Conservation (phyloP, 2,888 invertebrate species). For the Mesochorus sp. region DNA sequence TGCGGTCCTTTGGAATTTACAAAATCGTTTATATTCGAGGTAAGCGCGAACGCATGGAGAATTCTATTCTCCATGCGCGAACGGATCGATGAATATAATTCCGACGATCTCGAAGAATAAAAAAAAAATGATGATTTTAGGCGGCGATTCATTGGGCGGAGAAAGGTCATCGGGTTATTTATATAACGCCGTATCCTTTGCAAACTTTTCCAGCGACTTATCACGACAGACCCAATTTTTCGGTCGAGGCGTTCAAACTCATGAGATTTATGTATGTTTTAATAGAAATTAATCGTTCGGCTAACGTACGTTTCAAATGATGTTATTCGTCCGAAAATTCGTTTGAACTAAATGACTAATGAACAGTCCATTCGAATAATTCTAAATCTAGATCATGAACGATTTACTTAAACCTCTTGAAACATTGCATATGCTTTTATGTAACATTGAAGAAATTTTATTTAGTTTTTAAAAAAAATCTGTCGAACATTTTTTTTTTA, state of each 20-base stretch:
- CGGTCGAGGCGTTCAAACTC: slow-evolving; percentile 71
- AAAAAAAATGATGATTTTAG: slow-evolving; percentile 63
- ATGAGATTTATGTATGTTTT: slow-evolving; percentile 79
- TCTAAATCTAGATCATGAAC: no score
- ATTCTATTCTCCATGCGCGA: neutral
- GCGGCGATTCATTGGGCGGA: slow-evolving; percentile 78
- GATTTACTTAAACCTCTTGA: no score
- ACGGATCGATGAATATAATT: neutral
- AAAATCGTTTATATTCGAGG: slow-evolving; percentile 76
- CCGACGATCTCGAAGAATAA: neutral
- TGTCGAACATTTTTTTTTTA: no score
- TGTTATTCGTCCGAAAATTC: no score
- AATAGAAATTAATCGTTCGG: no score
- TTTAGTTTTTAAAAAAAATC: no score
- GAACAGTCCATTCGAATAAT: no score
- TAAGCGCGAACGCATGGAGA: slow-evolving; percentile 46
- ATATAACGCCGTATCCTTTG: slow-evolving; percentile 72
- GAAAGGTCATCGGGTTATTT: slow-evolving; percentile 75
- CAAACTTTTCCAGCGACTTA: slow-evolving; percentile 72
- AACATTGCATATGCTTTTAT: no score
- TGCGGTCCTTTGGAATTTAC: slow-evolving; percentile 69
- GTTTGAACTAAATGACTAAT: no score
- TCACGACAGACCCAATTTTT: slow-evolving; percentile 74
- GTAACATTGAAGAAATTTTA: neutral
- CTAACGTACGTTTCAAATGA: no score